phyloP scores from a whole-genome alignment of 2,113 vertebrate species.

The Perca fluviatilis region DNA sequence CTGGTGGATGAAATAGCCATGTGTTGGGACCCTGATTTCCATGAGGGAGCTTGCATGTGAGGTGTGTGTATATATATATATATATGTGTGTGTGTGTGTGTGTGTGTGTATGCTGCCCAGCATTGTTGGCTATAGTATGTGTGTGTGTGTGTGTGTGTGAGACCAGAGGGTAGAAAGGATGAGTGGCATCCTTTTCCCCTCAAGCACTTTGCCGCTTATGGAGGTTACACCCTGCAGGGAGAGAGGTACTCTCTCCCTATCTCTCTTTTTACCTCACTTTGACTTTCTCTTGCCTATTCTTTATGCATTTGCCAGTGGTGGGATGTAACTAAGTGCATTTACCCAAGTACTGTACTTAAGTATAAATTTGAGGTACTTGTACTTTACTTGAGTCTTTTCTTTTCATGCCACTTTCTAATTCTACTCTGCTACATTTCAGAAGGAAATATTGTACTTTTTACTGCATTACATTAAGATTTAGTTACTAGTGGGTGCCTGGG shows the following conservation, averaged over 20 bases:
- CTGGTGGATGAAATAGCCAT: slow-evolving; percentile 79
- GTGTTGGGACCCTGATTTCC: slow-evolving; percentile 69
- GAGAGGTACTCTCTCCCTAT: slow-evolving; percentile 13
- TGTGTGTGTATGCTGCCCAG: slow-evolving; percentile 16
- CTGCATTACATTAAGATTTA: too few relatives aligned
- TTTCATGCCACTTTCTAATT: too few relatives aligned
- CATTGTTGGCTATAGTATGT: slow-evolving; percentile 23
- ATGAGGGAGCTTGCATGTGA: slow-evolving; percentile 53
- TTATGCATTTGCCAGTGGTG: neutral
- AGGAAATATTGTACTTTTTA: too few relatives aligned
- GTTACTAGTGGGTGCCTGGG: too few relatives aligned
- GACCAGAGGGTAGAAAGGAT: slow-evolving; percentile 49
- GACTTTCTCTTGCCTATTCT: slow-evolving; percentile 25
- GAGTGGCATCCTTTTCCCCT: slow-evolving; percentile 55
- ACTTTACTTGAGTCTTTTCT: too few relatives aligned
- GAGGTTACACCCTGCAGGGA: slow-evolving; percentile 48
- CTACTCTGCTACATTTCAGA: too few relatives aligned
- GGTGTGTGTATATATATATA: slow-evolving; percentile 7
- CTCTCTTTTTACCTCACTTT: slow-evolving; percentile 25
- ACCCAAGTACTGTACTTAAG: too few relatives aligned
- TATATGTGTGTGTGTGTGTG: neutral
- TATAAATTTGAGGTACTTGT: too few relatives aligned
- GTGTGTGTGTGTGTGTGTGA: slow-evolving; percentile 4
- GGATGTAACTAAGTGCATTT: too few relatives aligned
- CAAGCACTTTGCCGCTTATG: slow-evolving; percentile 45